phyloP scores from a whole-genome alignment of 2,113 vertebrate genomes.

The Bujurquina vittata region DNA sequence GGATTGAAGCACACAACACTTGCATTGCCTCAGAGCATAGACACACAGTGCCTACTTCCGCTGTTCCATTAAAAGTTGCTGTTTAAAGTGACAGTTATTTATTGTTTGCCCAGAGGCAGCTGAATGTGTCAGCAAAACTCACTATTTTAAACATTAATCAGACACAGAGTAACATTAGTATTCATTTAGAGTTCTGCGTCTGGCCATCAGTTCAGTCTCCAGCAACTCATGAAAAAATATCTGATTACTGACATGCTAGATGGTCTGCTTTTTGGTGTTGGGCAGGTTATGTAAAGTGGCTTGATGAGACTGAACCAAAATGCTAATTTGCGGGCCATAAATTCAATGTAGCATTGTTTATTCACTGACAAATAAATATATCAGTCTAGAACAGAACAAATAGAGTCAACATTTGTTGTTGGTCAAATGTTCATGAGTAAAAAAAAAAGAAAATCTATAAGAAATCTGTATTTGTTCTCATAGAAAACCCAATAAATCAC shows the following conservation, averaged over 20 bases:
- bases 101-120: neutral
- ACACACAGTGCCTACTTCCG: too few relatives aligned
- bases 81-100: neutral
- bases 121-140: conserved; percentile 7
- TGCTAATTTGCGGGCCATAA: neutral
- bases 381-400: neutral
- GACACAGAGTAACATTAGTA: neutral
- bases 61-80: neutral
- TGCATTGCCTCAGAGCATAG: neutral
- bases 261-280: neutral
- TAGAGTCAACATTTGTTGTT: neutral
- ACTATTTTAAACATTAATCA: conserved; percentile 6
- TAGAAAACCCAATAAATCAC: neutral
- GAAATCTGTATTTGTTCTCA: neutral
- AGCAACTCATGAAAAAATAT: neutral
- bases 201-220: neutral
- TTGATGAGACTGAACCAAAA: neutral
- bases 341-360: neutral
- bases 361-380: neutral
- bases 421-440: neutral
- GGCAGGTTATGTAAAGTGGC: neutral
- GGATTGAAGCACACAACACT: neutral
- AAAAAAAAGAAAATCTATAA: too few relatives aligned
- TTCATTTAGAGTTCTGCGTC: neutral
- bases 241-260: neutral